Conservation (phyloP, 2,888 invertebrate genomes). For the Protodeltote pygarga region DNA sequence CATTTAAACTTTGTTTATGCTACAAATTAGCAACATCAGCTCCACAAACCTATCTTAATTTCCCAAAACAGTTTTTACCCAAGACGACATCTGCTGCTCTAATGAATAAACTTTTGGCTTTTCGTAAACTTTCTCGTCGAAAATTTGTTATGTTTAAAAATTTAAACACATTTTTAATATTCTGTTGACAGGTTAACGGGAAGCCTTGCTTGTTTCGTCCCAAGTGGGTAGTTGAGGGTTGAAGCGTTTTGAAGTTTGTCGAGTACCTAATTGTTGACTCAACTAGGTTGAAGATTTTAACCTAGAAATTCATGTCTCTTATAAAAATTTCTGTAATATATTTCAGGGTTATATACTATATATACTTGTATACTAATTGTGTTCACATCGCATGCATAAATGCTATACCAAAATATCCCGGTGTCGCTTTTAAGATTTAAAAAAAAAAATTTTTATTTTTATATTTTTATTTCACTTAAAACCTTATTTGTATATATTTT, state of each 20-base stretch:
- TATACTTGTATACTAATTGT: too few species aligned
- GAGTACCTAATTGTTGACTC: not conserved
- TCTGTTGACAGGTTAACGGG: conserved; percentile 25
- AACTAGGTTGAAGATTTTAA: not conserved
- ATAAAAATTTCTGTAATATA: not conserved
- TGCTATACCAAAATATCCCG: not conserved
- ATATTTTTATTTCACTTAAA: not conserved
- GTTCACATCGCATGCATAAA: too few species aligned
- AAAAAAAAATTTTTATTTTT: conserved; percentile 3
- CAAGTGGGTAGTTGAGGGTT: conserved; percentile 2
- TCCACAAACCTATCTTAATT: conserved; percentile 13
- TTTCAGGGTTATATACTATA: too few species aligned
- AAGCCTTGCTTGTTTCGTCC: conserved; percentile 9
- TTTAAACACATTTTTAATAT: conserved; percentile 34
- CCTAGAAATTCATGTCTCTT: not conserved
- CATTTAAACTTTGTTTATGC: not conserved
- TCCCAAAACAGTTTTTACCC: conserved; percentile 24
- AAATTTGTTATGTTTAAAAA: conserved; percentile 34
- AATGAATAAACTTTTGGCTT: conserved; percentile 50
- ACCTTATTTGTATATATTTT: not conserved
- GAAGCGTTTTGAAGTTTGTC: conserved; percentile 8
- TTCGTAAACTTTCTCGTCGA: conserved; percentile 29
- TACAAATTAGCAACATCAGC: not conserved
- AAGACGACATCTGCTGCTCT: conserved; percentile 36
- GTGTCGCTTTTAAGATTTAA: too few species aligned